These are phyloP conservation scores for Allobates femoralis DNA, from an alignment of 2,797 vertebrate species.

Conservation along the genomic window DNA sequence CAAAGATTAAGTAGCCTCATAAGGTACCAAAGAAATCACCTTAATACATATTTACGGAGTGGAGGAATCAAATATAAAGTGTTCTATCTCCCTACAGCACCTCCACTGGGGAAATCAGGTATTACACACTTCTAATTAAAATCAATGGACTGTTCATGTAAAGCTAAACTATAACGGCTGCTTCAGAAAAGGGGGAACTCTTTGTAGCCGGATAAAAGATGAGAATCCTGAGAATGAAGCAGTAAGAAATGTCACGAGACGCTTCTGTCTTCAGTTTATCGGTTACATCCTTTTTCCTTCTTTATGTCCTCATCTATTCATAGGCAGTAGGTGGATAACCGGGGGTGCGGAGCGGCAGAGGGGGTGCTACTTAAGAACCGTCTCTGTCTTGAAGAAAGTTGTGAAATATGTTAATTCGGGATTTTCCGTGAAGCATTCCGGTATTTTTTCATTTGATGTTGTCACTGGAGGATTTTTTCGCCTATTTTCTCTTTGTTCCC, in stretches of 20 bases:
- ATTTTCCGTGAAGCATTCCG: not conserved
- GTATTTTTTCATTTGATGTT: not conserved
- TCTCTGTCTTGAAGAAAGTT: not conserved
- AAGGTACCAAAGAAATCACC: no score
- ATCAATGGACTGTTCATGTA: not conserved
- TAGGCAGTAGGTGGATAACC: not conserved
- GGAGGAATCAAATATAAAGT: not conserved
- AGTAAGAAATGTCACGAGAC: no score
- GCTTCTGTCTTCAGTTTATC: no score
- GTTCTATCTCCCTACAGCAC: not conserved
- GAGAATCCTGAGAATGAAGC: no score
- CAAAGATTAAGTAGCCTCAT: no score
- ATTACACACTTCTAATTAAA: not conserved
- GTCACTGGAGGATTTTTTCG: not conserved
- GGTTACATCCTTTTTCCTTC: no score
- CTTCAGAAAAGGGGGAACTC: not conserved
- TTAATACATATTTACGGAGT: no score
- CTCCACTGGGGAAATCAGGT: not conserved
- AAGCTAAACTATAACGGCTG: not conserved
- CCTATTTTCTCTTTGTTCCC: constrained; percentile 6
- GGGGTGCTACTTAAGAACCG: not conserved
- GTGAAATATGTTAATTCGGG: not conserved
- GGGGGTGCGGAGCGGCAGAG: not conserved
- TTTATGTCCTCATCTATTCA: not conserved
- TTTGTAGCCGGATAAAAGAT: not conserved